Evolutionary conservation across 2,888 invertebrate species (phyloP).

Genomic region (Phymatocera aterrima): DNA sequence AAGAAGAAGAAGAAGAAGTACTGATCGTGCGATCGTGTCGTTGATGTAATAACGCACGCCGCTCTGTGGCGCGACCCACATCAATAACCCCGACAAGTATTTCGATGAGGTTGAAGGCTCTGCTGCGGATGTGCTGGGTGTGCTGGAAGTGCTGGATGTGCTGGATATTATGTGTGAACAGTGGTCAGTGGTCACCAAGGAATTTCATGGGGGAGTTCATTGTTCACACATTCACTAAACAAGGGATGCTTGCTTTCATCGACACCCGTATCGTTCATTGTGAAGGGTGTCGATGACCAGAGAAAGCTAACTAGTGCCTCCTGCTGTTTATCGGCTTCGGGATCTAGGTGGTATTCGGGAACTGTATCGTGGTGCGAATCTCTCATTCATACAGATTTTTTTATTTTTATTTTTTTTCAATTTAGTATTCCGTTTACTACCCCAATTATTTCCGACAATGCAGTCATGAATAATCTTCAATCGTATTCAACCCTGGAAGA

Average conservation of each 20-base stretch:
- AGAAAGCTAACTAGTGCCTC: neutral
- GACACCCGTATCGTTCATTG: neutral
- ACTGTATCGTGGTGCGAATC: neutral
- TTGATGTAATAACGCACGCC: slow-evolving; percentile 7
- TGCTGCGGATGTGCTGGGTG: slow-evolving; percentile 18
- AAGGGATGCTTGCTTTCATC: neutral
- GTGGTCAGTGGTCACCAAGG: slow-evolving; percentile 19
- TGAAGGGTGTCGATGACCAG: neutral
- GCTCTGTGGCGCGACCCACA: slow-evolving; percentile 4
- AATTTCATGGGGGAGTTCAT: neutral
- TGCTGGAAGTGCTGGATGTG: slow-evolving; percentile 32
- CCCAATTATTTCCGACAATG: neutral
- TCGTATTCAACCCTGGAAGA: neutral
- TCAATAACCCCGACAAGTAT: neutral
- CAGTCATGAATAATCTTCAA: neutral
- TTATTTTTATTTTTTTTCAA: neutral
- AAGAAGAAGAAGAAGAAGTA: too few species aligned
- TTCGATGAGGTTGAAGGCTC: neutral
- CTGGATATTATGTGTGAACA: slow-evolving; percentile 17
- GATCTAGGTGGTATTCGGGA: slow-evolving; percentile 6
- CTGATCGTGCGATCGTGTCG: slow-evolving; percentile 1
- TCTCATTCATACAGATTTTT: neutral
- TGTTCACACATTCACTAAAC: neutral
- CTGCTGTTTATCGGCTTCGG: slow-evolving; percentile 20
- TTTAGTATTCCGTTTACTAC: neutral